Base-by-base conservation (phyloP, 64 coral and sea anemone genomes). In the Porites lutea region DNA sequence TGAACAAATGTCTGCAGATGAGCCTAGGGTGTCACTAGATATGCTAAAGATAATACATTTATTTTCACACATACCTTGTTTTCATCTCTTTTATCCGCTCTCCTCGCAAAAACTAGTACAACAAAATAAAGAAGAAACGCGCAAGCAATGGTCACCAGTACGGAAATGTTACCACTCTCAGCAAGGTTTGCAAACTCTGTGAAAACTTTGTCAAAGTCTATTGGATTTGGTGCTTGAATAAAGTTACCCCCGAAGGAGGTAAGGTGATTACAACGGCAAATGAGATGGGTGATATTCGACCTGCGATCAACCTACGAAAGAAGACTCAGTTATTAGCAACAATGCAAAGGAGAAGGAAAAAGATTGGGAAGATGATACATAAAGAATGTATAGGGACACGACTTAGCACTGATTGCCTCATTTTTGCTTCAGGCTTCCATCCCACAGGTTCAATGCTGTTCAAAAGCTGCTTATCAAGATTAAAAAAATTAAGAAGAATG, bases 201-300 rank as follows among this genome's bases (percentile, higher is more conserved):
- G 59, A 77, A 90, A 15, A 90, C 88, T 67, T 48, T 79, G 8
- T 65, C 62, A 13, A 90, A 90, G 62, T 90, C 75, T 18, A 90
- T 79, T 8, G 49, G 59, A 43, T 90, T 79, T 19, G 88, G 88
- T 18, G 75, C 20, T 37, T 79, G 74, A 16, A 79, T 68, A 13
- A 90, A 79, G 12, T 48, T 69, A 15, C 74, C 88, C 21, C 74
- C 88, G 55, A 90, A 90, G 2, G 88, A 90, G 1, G 88, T 90
- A 60, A 90, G 59, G 62, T 90, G 88, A 69, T 77, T 90, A 20
- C 88, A 90, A 18, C 65, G 88, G 45, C 88, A 90, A 4, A 60
- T 20, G 3, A 69, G 63, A 9, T 65, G 66, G 2, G 50, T 90
- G 13, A 37, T 13, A 51, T 79, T 79, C 3, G 88, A 79, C 14